Evolutionary conservation across 2,113 vertebrate species (phyloP).

Genomic region (Meriones unguiculatus): DNA sequence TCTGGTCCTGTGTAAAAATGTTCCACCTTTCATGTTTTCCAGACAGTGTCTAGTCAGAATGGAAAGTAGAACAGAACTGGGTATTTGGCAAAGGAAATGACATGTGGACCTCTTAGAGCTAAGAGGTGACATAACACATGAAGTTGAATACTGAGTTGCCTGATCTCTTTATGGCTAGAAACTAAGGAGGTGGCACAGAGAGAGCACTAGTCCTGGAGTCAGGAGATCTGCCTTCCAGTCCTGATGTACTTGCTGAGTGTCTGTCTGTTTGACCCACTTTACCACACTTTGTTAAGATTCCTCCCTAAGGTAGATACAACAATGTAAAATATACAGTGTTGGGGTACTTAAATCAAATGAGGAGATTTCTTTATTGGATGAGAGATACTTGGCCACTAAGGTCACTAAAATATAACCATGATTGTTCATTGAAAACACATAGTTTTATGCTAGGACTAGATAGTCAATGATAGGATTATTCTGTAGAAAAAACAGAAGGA

Average conservation of each 20-base stretch:
- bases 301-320: background rate
- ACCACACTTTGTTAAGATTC: background rate
- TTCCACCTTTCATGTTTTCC: slow-evolving; percentile 87
- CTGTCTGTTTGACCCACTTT: background rate
- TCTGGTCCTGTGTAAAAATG: slow-evolving; percentile 83
- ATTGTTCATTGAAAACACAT: background rate
- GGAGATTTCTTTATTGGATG: background rate
- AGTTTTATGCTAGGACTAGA: background rate
- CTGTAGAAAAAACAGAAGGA: background rate
- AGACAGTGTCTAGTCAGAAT: slow-evolving; percentile 83
- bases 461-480: background rate
- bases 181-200: background rate
- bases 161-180: slow-evolving; percentile 38
- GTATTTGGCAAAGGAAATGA: slow-evolving; percentile 82
- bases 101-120: slow-evolving; percentile 73
- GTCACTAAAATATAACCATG: background rate
- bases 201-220: slow-evolving; percentile 51
- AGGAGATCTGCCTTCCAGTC: background rate
- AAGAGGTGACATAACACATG: slow-evolving; percentile 70
- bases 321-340: background rate
- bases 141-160: slow-evolving; percentile 40
- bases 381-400: background rate
- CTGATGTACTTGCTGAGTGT: background rate
- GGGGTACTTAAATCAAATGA: background rate
- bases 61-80: slow-evolving; percentile 83